phyloP scores from a whole-genome alignment of 2,888 invertebrate species.

The Muscina levida region DNA sequence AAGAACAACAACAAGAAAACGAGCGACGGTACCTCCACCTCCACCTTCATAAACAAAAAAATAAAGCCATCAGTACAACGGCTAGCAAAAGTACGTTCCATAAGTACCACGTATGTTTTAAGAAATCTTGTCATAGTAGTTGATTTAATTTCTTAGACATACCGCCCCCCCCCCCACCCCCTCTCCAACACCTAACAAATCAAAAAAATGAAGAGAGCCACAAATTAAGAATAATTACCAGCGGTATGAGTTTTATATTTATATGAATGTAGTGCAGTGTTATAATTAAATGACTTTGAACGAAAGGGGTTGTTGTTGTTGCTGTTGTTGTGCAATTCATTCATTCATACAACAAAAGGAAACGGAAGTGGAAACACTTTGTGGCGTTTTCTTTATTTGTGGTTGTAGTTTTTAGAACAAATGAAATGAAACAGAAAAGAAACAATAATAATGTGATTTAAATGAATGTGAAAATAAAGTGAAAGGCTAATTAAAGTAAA shows the following conservation, averaged over 20 bases:
- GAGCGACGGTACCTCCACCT: background rate
- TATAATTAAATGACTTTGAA: conserved; percentile 7
- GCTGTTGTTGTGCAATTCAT: too few relatives aligned
- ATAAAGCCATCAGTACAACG: too few relatives aligned
- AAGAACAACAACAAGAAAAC: too few relatives aligned
- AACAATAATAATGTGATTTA: background rate
- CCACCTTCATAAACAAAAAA: too few relatives aligned
- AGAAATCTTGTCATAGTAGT: too few relatives aligned
- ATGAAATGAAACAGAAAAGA: background rate
- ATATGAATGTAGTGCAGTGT: background rate
- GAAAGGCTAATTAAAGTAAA: background rate
- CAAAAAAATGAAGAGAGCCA: background rate
- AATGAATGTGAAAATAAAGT: background rate
- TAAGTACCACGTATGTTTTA: too few relatives aligned
- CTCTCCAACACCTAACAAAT: too few relatives aligned
- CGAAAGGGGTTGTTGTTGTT: background rate
- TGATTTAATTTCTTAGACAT: too few relatives aligned
- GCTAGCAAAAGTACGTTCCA: too few relatives aligned
- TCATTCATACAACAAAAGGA: background rate
- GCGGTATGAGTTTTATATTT: background rate
- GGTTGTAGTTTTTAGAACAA: background rate
- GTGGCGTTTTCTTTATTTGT: conserved; percentile 2
- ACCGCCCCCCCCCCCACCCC: too few relatives aligned
- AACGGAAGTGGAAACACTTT: conserved; percentile 25
- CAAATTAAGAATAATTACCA: conserved; percentile 27